Percentiles rank a stretch among this genome's conserved stretches.
phyloP scores from a whole-genome alignment of 2,888 invertebrate genomes.

The Amorpha juglandis region DNA sequence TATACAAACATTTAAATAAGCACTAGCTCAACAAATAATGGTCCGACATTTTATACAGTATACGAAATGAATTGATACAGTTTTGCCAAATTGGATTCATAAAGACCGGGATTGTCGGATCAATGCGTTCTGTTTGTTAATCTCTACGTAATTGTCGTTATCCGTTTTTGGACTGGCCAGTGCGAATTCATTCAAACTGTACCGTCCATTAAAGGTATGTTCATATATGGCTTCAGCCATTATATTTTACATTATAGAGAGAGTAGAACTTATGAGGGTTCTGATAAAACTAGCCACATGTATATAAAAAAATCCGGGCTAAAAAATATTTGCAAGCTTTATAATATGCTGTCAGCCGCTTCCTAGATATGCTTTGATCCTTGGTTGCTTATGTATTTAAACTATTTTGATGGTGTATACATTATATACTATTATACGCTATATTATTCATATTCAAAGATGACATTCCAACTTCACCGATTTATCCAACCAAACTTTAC shows the following conservation, averaged over 20 bases:
- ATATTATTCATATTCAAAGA: slow-evolving; percentile 9
- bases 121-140: slow-evolving; percentile 64
- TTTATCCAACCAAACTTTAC: slow-evolving; percentile 11
- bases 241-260: too few relatives aligned
- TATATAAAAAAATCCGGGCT: too few relatives aligned
- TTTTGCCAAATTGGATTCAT: slow-evolving; percentile 62
- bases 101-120: slow-evolving; percentile 52
- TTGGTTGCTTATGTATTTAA: too few relatives aligned
- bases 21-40: slow-evolving; percentile 6
- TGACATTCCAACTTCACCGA: slow-evolving; percentile 10
- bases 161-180: slow-evolving; percentile 52
- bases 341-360: too few relatives aligned
- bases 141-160: slow-evolving; percentile 57
- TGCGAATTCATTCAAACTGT: slow-evolving; percentile 39
- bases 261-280: too few relatives aligned
- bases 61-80: slow-evolving; percentile 54
- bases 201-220: slow-evolving; percentile 1
- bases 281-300: too few relatives aligned
- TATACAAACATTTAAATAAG: background rate
- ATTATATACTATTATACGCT: too few relatives aligned
- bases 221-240: background rate
- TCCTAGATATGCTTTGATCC: too few relatives aligned
- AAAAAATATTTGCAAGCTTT: too few relatives aligned
- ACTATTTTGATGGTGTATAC: too few relatives aligned
- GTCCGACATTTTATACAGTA: slow-evolving; percentile 21